These are phyloP conservation scores for Zaprionus obscuricornis DNA, from an alignment of 2,888 invertebrate genomes.

Conservation along the genomic window DNA sequence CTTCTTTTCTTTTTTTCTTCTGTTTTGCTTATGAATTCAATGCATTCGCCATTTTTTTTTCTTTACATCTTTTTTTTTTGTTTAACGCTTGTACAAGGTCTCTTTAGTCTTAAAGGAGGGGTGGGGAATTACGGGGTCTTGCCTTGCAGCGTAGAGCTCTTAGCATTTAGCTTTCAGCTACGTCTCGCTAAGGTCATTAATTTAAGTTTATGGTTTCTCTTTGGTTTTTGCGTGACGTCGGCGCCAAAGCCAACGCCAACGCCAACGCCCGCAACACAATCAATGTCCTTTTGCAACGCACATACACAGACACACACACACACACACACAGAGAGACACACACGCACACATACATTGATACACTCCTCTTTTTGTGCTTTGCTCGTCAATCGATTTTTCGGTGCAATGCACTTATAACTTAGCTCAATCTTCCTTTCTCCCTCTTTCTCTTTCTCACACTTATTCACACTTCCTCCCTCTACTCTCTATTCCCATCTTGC, in stretches of 20 bases:
- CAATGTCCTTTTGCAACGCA: slow-evolving; percentile 66
- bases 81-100: slow-evolving; percentile 5
- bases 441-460: neutral
- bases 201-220: slow-evolving; percentile 81
- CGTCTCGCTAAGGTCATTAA: slow-evolving; percentile 76
- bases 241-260: slow-evolving; percentile 58
- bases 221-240: slow-evolving; percentile 70
- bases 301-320: slow-evolving; percentile 2
- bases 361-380: neutral
- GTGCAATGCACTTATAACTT: slow-evolving; percentile 75
- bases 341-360: slow-evolving; percentile 5
- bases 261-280: slow-evolving; percentile 42
- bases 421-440: slow-evolving; percentile 11
- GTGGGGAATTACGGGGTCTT: slow-evolving; percentile 53
- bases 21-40: slow-evolving; percentile 11
- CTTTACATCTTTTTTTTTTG: neutral
- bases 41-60: neutral
- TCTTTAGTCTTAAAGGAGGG: slow-evolving; percentile 39
- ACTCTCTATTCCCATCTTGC: neutral
- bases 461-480: neutral
- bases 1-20: slow-evolving; percentile 4
- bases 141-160: slow-evolving; percentile 33
- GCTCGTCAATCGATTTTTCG: slow-evolving; percentile 75
- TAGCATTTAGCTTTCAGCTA: slow-evolving; percentile 17
- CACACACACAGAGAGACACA: neutral